Percentiles rank a stretch among this genome's conserved stretches.
Evolutionary conservation across 2,888 invertebrate genomes (phyloP).

Genomic region (Allophyes oxyacanthae): DNA sequence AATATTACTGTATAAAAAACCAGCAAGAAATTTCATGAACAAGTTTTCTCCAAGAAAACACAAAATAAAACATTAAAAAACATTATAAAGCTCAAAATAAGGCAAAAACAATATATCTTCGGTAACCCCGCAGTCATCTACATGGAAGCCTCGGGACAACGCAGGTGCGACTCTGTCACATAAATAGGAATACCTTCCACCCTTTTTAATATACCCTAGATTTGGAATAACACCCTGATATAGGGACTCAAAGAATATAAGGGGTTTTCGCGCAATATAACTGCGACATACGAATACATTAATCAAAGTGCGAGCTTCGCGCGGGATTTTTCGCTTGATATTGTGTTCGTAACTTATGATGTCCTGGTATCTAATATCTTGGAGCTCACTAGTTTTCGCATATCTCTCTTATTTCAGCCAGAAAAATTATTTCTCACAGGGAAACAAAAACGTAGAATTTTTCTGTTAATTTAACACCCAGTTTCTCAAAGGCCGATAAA

Average conservation of each 20-base stretch:
- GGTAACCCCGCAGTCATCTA: constrained; percentile 52
- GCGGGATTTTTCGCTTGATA: constrained; percentile 72
- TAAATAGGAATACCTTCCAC: constrained; percentile 76
- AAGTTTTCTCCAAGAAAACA: constrained; percentile 35
- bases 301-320: constrained; percentile 80
- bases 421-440: constrained; percentile 18
- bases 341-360: constrained; percentile 82
- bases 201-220: constrained; percentile 89
- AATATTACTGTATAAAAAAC: neutral
- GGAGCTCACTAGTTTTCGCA: constrained; percentile 60
- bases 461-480: too few species aligned
- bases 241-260: constrained; percentile 74
- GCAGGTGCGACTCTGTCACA: constrained; percentile 78
- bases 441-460: neutral
- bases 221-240: constrained; percentile 83
- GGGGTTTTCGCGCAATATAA: constrained; percentile 81
- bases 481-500: too few species aligned
- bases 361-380: constrained; percentile 67
- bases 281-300: constrained; percentile 86
- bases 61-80: constrained; percentile 38
- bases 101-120: constrained; percentile 56
- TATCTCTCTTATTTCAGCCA: constrained; percentile 36
- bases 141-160: constrained; percentile 57
- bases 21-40: neutral
- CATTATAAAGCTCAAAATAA: constrained; percentile 47